A percentile compares a stretch with the other conserved stretches of the same genome.
These are phyloP conservation scores for Lasius fuliginosus DNA, from an alignment of 2,888 invertebrate species.

Conservation along the genomic window DNA sequence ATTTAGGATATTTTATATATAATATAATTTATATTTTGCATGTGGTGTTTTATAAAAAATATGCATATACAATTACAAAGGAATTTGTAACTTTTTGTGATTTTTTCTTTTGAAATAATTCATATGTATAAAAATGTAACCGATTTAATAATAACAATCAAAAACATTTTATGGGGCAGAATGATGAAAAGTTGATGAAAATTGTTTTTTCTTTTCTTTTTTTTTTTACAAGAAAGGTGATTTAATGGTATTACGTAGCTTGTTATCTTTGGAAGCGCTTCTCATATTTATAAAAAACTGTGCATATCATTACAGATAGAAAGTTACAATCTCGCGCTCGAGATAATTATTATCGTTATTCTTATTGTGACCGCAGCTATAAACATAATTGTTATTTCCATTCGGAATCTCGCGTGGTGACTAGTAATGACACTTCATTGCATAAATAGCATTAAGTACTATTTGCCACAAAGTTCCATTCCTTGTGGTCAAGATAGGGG, in stretches of 20 bases:
- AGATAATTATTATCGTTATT: slow-evolving; percentile 44
- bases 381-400: slow-evolving; percentile 43
- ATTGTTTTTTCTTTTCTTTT: too few relatives aligned
- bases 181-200: background rate
- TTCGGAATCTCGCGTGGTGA: slow-evolving; percentile 21
- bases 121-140: background rate
- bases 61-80: background rate
- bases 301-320: slow-evolving; percentile 40
- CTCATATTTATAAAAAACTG: background rate
- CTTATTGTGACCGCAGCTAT: slow-evolving; percentile 34
- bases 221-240: background rate
- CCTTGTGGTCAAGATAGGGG: background rate
- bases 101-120: slow-evolving; percentile 6
- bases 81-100: background rate
- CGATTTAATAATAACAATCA: background rate
- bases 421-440: slow-evolving; percentile 50
- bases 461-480: slow-evolving; percentile 29
- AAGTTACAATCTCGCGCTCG: slow-evolving; percentile 30
- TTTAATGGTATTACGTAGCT: background rate
- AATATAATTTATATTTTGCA: background rate
- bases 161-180: background rate
- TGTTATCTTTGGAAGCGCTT: background rate
- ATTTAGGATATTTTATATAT: slow-evolving; percentile 1
- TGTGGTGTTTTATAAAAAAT: background rate
- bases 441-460: slow-evolving; percentile 46